These are phyloP conservation scores for Papilio aristodemus DNA, from an alignment of 1,140 invertebrate genomes.

Conservation along the genomic window DNA sequence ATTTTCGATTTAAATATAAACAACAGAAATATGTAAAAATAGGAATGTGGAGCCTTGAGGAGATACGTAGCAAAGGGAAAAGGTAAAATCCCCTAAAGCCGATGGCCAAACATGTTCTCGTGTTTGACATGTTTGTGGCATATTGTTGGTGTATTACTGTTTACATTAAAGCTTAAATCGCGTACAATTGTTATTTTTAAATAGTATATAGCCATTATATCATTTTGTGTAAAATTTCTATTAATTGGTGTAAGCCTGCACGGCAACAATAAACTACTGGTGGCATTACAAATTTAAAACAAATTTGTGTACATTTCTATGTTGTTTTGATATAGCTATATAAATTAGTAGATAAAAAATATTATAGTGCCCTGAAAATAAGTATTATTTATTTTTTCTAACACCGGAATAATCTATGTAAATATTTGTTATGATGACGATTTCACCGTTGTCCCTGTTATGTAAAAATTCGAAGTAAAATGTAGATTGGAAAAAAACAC, in stretches of 20 bases:
- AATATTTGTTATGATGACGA: neutral
- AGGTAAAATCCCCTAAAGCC: neutral
- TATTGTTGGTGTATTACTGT: neutral
- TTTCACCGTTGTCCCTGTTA: neutral
- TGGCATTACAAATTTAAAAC: too few species aligned
- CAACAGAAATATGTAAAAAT: neutral
- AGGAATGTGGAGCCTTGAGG: neutral
- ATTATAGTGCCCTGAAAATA: too few species aligned
- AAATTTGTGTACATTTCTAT: too few species aligned
- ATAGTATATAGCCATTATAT: neutral
- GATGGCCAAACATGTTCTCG: conserved; percentile 12
- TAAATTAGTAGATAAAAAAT: too few species aligned
- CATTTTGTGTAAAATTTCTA: neutral
- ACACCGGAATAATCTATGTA: too few species aligned
- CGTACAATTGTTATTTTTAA: neutral
- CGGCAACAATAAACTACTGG: too few species aligned
- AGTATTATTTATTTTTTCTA: too few species aligned
- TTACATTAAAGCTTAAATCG: neutral
- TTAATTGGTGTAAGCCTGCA: neutral
- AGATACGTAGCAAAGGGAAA: neutral
- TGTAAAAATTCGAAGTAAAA: neutral
- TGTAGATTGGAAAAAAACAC: neutral
- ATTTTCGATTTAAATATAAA: too few species aligned
- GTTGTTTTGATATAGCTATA: too few species aligned
- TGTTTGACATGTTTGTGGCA: conserved; percentile 1